A percentile compares a stretch with the other conserved stretches of the same genome.
Evolutionary conservation across 2,113 vertebrate genomes (phyloP).

Genomic region (Ctenomys sociabilis): DNA sequence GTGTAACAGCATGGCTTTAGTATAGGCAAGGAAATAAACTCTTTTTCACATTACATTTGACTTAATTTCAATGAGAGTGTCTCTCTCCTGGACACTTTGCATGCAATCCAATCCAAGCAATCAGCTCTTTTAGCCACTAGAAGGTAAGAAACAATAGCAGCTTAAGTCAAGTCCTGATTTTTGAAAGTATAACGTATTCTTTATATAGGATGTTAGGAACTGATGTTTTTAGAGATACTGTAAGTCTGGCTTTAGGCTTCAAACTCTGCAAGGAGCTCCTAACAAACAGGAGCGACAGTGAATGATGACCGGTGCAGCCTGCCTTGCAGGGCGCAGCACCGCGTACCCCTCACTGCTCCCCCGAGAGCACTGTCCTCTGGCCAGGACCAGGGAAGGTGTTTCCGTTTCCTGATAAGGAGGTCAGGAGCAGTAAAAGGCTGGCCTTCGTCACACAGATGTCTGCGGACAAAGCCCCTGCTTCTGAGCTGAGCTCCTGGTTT

Average conservation of each 20-base stretch:
- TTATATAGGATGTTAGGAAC: neutral
- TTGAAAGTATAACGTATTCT: neutral
- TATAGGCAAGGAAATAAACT: neutral
- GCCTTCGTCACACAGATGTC: rapidly evolving
- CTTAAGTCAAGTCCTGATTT: neutral
- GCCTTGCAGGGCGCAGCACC: rapidly evolving
- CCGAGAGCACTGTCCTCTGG: rapidly evolving
- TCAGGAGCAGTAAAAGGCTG: neutral
- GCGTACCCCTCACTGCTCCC: rapidly evolving
- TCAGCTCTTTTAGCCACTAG: neutral
- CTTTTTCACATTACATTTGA: neutral
- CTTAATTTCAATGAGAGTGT: slow-evolving; percentile 36
- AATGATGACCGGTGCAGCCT: rapidly evolving
- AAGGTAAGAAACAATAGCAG: neutral
- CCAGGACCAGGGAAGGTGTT: neutral
- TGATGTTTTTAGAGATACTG: neutral
- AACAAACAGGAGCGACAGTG: neutral
- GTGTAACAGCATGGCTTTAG: neutral
- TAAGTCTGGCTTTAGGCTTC: neutral
- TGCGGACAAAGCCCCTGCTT: neutral
- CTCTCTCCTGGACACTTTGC: neutral
- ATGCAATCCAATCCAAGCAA: slow-evolving; percentile 25
- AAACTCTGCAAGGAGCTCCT: too few species aligned
- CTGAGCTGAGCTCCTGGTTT: neutral
- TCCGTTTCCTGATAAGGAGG: neutral